Base-by-base conservation (phyloP, 2,113 vertebrate species). In the Pluvianellus socialis region DNA sequence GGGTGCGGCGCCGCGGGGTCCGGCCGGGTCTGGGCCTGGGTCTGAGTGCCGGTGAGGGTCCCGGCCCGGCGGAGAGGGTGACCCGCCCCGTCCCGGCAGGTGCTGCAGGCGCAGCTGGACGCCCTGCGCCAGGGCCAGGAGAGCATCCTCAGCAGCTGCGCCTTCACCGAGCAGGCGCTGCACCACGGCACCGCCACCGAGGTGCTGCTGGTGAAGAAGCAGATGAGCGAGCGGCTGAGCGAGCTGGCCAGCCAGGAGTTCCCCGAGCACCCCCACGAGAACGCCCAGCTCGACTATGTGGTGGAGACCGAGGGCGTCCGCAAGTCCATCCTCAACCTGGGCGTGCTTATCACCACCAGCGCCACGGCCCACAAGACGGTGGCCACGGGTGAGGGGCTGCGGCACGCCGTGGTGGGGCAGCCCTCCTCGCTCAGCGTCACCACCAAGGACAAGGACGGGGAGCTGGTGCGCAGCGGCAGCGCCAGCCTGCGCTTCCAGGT, bases 401-500 rank as follows among this genome's bases (percentile, higher is more conserved):
- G 99, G 40, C 99, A 99, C 15, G 98, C 99, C 0, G 98, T 99
- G 72, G 99, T 99, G 32, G 99, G 99, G 52, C 99, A 99, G 94
- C 98, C 98, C 23, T 98, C 98, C 85, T 98, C 99, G 0, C 98
- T 99, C 95, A 99, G 99, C 0, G 98, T 99, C 95, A 99, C 99
- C 28, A 99, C 99, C 92, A 99, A 99, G 98, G 99, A 99, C 97
- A 99, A 99, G 92, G 99, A 99, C 1, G 99, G 99, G 7, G 99
- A 99, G 67, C 97, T 99, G 88, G 99, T 99, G 86, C 98, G 98
- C 93, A 99, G 98, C 0, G 99, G 99, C 6, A 99, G 99, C 0
- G 99, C 99, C 2, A 97, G 97, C 82, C 98, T 99, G 45, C 98
- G 97, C 52, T 99, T 99, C 0, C 98, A 98, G 88, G 98, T 99